Evolutionary conservation across 1,140 invertebrate species (phyloP).

Genomic region (Latrodectus geometricus): DNA sequence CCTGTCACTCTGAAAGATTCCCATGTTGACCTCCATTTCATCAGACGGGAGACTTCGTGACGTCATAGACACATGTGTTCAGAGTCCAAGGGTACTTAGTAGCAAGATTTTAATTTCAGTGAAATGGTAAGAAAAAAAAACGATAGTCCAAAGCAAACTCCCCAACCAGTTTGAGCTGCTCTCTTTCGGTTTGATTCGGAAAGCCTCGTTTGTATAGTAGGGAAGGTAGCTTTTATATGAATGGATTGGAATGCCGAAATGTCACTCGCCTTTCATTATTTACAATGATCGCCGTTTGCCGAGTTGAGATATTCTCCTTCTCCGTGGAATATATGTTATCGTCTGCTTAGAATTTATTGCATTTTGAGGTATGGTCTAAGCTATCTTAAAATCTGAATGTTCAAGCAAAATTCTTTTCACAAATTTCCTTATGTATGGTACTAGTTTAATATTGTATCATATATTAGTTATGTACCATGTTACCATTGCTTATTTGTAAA

Average conservation of each 20-base stretch:
- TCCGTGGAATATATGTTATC: background rate
- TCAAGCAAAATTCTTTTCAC: too few species aligned
- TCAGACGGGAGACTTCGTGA: background rate
- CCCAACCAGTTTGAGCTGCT: slow-evolving; percentile 16
- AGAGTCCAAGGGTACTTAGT: slow-evolving; percentile 23
- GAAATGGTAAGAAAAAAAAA: slow-evolving; percentile 8
- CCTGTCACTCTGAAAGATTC: too few species aligned
- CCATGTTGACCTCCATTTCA: background rate
- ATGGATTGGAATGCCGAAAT: background rate
- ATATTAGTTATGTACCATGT: too few species aligned
- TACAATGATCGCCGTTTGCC: background rate
- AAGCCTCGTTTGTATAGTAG: background rate
- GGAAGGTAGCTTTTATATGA: background rate
- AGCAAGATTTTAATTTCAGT: slow-evolving; percentile 3
- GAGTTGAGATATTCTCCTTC: background rate
- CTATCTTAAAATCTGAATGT: too few species aligned
- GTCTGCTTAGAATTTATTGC: background rate
- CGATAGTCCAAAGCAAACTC: background rate
- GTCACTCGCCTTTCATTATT: background rate
- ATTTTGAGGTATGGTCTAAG: too few species aligned
- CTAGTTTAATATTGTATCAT: too few species aligned
- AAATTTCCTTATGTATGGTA: too few species aligned
- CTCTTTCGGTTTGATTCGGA: background rate
- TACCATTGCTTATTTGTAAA: too few species aligned
- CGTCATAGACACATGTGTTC: slow-evolving; percentile 21